Evolutionary conservation across 2,113 vertebrate genomes (phyloP).

Genomic region (Muntiacus muntjak): DNA sequence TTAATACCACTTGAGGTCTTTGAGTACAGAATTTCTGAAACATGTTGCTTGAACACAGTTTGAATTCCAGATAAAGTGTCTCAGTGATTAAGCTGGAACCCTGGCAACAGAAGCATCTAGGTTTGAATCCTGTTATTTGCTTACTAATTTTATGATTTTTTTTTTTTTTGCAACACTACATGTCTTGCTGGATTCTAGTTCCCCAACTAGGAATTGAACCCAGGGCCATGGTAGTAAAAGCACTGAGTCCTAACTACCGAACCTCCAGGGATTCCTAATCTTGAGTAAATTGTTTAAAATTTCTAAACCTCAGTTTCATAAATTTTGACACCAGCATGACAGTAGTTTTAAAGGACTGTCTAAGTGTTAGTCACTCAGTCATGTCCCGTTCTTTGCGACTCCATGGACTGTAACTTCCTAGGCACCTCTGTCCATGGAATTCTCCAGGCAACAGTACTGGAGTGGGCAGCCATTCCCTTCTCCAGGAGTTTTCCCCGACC

Average conservation of each 20-base stretch:
- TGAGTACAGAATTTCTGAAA: conserved; percentile 4
- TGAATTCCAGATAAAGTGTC: not conserved
- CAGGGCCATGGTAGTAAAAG: not conserved
- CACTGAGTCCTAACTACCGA: not conserved
- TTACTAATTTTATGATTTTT: not conserved
- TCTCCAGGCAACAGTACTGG: not conserved
- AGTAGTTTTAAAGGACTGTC: not conserved
- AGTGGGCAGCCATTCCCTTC: not conserved
- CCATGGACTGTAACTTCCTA: not conserved
- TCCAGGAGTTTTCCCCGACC: not conserved
- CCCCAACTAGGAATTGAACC: not conserved
- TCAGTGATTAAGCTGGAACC: not conserved
- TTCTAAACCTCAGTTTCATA: not conserved
- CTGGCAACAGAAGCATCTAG: not conserved
- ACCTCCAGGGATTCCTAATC: not conserved
- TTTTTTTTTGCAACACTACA: accelerated
- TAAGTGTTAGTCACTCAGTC: not conserved
- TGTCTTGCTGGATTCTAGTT: not conserved
- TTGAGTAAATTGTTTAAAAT: conserved; percentile 19
- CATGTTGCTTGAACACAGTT: not conserved
- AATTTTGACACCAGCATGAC: not conserved
- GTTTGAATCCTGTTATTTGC: not conserved
- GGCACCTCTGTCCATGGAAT: not conserved
- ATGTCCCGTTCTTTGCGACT: accelerated
- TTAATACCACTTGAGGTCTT: not conserved